phyloP scores from a whole-genome alignment of 2,797 vertebrate genomes.

The Scomberomorus guttatus region DNA sequence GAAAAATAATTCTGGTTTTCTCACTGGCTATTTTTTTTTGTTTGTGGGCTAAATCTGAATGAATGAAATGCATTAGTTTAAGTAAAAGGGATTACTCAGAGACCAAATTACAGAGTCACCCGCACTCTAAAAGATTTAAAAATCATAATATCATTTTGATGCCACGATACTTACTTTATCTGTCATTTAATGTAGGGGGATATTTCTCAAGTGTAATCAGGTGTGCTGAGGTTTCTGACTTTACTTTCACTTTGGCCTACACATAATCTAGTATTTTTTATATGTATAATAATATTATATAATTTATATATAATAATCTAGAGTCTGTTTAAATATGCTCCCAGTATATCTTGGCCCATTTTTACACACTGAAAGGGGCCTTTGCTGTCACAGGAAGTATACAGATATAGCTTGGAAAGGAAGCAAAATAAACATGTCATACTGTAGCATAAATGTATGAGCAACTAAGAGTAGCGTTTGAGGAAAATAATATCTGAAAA shows the following conservation, averaged over 20 bases:
- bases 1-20: neutral
- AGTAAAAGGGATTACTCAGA: constrained; percentile 56
- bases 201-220: neutral
- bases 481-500: constrained; percentile 14
- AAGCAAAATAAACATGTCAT: constrained; percentile 8
- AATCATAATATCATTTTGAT: neutral
- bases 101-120: constrained; percentile 13
- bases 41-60: constrained; percentile 35
- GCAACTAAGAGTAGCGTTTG: neutral
- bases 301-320: neutral
- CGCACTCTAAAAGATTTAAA: constrained; percentile 46
- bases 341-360: neutral
- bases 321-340: neutral
- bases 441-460: constrained; percentile 4
- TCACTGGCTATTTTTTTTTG: constrained; percentile 9
- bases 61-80: constrained; percentile 50
- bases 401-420: neutral
- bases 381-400: constrained; percentile 13
- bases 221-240: neutral
- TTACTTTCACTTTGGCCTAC: neutral
- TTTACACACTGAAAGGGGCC: neutral
- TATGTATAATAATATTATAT: neutral
- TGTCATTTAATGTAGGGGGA: neutral
- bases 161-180: neutral
- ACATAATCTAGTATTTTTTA: neutral